Evolutionary conservation across 2,113 vertebrate species (phyloP).

Genomic region (Actenoides hombroni): DNA sequence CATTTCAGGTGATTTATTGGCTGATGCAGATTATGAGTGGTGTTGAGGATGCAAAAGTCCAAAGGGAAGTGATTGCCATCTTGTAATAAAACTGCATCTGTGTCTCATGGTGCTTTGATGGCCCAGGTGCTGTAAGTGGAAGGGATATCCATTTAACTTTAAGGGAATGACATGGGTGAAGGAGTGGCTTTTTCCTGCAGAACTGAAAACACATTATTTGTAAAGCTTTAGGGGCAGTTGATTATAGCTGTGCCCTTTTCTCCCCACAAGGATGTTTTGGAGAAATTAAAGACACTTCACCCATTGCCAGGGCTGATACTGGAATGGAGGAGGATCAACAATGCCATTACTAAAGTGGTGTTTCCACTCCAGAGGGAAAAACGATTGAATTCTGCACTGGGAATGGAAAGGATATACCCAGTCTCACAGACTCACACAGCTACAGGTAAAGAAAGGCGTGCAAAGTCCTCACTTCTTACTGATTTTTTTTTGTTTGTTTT

Average conservation of each 20-base stretch:
- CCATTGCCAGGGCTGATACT: slow-evolving; percentile 89
- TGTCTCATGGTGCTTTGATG: neutral
- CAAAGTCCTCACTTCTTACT: neutral
- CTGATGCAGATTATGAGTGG: neutral
- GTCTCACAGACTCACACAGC: slow-evolving; percentile 91
- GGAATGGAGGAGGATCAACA: slow-evolving; percentile 96
- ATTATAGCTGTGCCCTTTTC: slow-evolving; percentile 18
- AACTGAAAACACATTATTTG: neutral
- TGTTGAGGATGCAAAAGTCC: neutral
- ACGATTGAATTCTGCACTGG: slow-evolving; percentile 74
- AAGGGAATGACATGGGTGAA: neutral
- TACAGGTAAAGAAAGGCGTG: slow-evolving; percentile 80
- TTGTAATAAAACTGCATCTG: neutral
- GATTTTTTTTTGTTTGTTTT: neutral
- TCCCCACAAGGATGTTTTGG: slow-evolving; percentile 84
- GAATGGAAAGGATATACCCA: slow-evolving; percentile 93
- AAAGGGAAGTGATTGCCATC: neutral
- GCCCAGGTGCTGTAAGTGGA: neutral
- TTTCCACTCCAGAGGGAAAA: slow-evolving; percentile 93
- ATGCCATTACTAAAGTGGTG: slow-evolving; percentile 92
- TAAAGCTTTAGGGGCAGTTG: slow-evolving; percentile 2
- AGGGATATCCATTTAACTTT: neutral
- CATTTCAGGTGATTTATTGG: neutral
- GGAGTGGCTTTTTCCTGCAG: neutral
- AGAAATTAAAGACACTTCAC: slow-evolving; percentile 88